Conservation (phyloP, 1,140 invertebrate genomes). For the Tetragnatha versicolor region DNA sequence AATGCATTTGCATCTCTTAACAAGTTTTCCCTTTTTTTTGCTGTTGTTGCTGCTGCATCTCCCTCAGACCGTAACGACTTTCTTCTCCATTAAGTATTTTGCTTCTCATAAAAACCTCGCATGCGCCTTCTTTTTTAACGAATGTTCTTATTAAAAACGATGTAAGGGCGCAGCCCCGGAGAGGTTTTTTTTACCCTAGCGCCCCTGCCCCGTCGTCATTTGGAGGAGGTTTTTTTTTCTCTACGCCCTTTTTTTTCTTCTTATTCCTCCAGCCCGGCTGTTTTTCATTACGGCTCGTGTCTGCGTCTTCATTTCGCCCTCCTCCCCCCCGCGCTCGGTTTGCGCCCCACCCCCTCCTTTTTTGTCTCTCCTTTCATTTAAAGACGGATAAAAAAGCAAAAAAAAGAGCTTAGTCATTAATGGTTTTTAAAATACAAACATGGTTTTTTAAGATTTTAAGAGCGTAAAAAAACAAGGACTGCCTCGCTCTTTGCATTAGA, state of each 20-base stretch:
- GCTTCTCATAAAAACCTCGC: conserved; percentile 54
- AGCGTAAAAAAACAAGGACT: conserved; percentile 53
- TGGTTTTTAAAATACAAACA: conserved; percentile 57
- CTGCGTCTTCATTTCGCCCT: conserved; percentile 52
- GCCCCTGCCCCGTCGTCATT: no score
- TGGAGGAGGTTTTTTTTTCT: conserved; percentile 12
- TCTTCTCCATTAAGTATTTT: conserved; percentile 55
- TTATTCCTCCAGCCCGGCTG: conserved; percentile 23
- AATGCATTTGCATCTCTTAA: conserved; percentile 56
- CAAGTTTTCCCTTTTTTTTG: conserved; percentile 49
- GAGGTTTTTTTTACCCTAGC: conserved; percentile 34
- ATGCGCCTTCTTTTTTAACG: conserved; percentile 53
- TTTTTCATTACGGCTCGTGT: conserved; percentile 54
- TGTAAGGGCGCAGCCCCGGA: conserved; percentile 44
- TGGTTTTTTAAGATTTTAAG: conserved; percentile 57
- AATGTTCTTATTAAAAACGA: conserved; percentile 56
- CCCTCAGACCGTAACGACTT: conserved; percentile 53
- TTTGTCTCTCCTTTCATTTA: conserved; percentile 55
- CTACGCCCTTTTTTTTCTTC: neutral
- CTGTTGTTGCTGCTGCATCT: conserved; percentile 22
- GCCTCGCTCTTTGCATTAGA: conserved; percentile 50
- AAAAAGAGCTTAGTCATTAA: conserved; percentile 55
- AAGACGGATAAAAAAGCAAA: conserved; percentile 30
- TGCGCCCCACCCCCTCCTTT: conserved; percentile 30
- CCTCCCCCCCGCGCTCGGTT: no score